Percentiles rank a stretch among this genome's conserved stretches.
Evolutionary conservation across 1,140 invertebrate genomes (phyloP).

Genomic region (Dolichoris vasculosae): DNA sequence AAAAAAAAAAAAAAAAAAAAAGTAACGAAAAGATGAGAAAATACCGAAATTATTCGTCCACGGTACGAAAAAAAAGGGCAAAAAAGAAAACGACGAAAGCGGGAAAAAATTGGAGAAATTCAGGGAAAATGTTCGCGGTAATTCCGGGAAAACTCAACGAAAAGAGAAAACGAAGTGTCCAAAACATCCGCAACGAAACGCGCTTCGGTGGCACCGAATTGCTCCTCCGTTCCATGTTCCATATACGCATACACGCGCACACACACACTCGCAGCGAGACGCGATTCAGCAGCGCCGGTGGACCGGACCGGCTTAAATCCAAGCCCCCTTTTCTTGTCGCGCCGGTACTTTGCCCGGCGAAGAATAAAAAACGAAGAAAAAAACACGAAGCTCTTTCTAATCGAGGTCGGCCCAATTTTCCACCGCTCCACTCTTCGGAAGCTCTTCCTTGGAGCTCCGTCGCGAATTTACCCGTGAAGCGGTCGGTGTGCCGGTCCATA

Average conservation of each 20-base stretch:
- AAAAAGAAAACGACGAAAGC: background rate
- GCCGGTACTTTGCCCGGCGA: background rate
- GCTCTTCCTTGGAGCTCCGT: background rate
- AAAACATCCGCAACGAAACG: conserved; percentile 17
- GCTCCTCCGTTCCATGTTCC: background rate
- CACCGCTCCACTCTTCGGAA: background rate
- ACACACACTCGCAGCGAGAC: background rate
- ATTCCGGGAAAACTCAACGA: conserved; percentile 18
- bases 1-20: background rate
- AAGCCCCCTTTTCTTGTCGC: background rate
- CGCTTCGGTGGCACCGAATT: conserved; percentile 8
- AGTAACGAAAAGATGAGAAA: background rate
- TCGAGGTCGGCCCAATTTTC: conserved; percentile 38
- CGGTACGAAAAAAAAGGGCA: background rate
- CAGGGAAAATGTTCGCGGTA: background rate
- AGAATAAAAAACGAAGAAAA: too few species aligned
- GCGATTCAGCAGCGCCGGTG: background rate
- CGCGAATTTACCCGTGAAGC: background rate
- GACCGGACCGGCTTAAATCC: background rate
- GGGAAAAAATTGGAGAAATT: background rate
- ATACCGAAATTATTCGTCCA: background rate
- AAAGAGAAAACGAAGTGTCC: conserved; percentile 11
- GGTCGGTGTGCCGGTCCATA: background rate
- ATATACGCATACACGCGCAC: background rate
- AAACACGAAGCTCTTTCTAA: conserved; percentile 32